Evolutionary conservation across 2,797 vertebrate species (phyloP).

Genomic region (Knipowitschia caucasica): DNA sequence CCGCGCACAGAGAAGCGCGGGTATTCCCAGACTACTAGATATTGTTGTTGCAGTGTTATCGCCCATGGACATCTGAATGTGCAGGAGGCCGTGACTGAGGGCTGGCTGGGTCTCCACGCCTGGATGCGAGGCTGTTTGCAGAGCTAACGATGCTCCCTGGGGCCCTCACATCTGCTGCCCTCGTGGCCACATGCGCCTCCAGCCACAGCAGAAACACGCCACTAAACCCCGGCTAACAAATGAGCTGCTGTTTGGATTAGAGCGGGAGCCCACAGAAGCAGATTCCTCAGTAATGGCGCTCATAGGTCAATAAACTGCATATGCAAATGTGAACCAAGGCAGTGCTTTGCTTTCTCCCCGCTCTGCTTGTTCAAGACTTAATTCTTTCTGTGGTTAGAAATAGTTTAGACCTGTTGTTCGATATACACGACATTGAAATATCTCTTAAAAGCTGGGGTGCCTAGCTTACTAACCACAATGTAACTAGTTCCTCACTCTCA

Average conservation of each 20-base stretch:
- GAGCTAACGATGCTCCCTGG: constrained; percentile 66
- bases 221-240: constrained; percentile 41
- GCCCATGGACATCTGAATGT: constrained; percentile 26
- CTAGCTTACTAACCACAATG: no score
- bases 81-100: constrained; percentile 29
- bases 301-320: not conserved
- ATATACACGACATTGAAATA: no score
- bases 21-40: no score
- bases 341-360: no score
- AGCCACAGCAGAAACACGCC: constrained; percentile 45
- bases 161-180: constrained; percentile 66
- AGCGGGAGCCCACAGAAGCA: constrained; percentile 33
- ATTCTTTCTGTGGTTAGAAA: no score
- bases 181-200: constrained; percentile 61
- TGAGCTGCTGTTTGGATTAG: constrained; percentile 57
- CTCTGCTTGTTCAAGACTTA: no score
- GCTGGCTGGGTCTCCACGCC: constrained; percentile 52
- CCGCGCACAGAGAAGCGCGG: no score
- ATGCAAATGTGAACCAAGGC: not conserved
- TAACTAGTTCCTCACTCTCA: no score
- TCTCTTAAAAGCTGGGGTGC: no score
- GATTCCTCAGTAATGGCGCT: constrained; percentile 41
- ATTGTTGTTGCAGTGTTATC: not conserved
- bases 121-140: constrained; percentile 51
- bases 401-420: no score